Evolutionary conservation across 2,113 vertebrate species (phyloP).

Genomic region (Plecturocebus donacophilus): DNA sequence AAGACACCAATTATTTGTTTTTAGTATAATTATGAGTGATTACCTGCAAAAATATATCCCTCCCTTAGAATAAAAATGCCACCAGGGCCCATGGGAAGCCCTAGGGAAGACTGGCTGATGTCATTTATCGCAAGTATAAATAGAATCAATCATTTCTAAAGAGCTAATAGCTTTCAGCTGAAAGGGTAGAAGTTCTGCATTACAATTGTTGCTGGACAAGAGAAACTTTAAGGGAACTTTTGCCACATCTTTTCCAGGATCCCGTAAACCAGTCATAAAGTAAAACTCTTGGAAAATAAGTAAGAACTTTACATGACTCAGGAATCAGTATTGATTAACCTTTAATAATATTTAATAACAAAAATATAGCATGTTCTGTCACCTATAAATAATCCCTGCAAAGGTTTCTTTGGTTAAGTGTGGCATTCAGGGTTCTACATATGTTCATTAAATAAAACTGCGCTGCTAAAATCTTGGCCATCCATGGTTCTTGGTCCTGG

Average conservation of each 20-base stretch:
- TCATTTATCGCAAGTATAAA: not conserved
- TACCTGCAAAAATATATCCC: constrained; percentile 2
- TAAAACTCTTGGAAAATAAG: not conserved
- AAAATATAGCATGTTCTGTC: not conserved
- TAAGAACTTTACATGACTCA: not conserved
- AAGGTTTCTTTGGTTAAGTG: not conserved
- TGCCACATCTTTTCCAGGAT: no score
- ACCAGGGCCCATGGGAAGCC: not conserved
- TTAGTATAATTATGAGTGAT: constrained; percentile 51
- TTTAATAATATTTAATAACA: not conserved
- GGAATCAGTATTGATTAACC: not conserved
- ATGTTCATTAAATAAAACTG: not conserved
- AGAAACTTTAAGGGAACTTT: not conserved
- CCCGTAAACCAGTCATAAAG: not conserved
- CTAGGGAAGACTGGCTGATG: not conserved
- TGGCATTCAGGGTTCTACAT: not conserved
- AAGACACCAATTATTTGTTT: constrained; percentile 18
- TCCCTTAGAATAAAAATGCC: constrained; percentile 22
- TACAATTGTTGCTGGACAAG: not conserved
- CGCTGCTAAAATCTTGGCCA: not conserved
- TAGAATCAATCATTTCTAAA: not conserved
- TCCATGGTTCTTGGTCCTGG: not conserved
- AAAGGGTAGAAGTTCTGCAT: not conserved
- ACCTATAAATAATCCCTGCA: not conserved
- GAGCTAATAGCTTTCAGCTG: not conserved